Conservation (phyloP, 1,140 invertebrate species). For the Fopius arisanus region DNA sequence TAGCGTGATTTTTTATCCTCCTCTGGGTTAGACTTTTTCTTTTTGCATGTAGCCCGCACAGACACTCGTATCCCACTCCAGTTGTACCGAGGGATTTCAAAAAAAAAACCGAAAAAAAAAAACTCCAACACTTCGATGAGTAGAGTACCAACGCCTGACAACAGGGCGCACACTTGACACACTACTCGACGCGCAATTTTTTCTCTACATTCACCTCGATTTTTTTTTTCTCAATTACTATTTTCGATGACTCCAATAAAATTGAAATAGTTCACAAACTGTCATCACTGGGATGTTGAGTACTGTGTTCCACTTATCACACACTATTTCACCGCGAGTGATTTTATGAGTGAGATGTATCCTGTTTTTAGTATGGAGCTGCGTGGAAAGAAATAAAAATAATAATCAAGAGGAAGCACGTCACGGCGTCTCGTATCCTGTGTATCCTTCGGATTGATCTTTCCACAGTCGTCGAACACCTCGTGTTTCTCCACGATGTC, state of each 20-base stretch:
- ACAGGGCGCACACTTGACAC: constrained; percentile 28
- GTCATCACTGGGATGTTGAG: neutral
- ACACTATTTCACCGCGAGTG: neutral
- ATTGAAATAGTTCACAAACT: neutral
- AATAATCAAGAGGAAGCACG: neutral
- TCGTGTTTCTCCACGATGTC: neutral
- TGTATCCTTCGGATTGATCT: neutral
- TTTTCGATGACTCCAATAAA: neutral
- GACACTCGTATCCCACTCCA: constrained; percentile 13
- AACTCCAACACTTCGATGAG: constrained; percentile 1
- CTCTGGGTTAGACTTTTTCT: neutral
- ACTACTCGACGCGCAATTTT: constrained; percentile 11
- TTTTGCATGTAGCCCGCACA: neutral
- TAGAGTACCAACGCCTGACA: constrained; percentile 31
- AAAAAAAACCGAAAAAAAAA: too few species aligned
- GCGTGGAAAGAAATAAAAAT: neutral
- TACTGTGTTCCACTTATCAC: neutral
- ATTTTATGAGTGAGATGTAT: neutral
- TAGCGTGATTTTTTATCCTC: constrained; percentile 9
- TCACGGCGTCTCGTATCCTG: neutral
- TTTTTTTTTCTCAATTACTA: neutral
- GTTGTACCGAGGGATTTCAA: constrained; percentile 6
- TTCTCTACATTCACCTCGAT: neutral
- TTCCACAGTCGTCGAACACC: neutral
- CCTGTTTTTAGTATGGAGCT: neutral